Base-by-base conservation (phyloP, 2,113 vertebrate genomes). In the Neofelis nebulosa region DNA sequence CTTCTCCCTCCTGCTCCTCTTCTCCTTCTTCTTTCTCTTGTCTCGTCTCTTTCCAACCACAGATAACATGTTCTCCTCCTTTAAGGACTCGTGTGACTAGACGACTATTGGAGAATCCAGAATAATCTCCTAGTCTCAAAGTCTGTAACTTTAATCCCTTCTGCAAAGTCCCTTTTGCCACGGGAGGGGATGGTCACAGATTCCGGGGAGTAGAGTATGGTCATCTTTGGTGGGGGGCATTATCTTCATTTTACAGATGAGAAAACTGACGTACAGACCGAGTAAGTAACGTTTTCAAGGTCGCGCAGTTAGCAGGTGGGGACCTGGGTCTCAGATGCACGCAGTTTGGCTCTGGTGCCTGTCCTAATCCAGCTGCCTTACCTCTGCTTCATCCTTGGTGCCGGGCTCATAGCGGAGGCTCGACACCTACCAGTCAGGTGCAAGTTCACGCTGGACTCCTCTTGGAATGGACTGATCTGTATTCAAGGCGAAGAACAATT, bases 401-500 rank as follows among this genome's bases (percentile, higher is more conserved):
- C 86, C 16, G 41, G 66, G 23, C 4, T 0, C 21, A 3, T 0
- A 2, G 36, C 1, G 21, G 66, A 5, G 50, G 41, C 31, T 0
- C 9, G 14, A 0, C 7, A 11, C 36, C 65, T 4, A 36, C 45
- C 31, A 52, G 1, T 0, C 29, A 65, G 5, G 29, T n/a, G 4
- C 0, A 4, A 12, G 12, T 52, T 66, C 38, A 31, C 16, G 25
- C 89, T 29, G 63, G 29, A 45, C n/a, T 79, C 50, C 29, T 48
- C 50, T 57, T 31, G 14, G 18, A 36, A 36, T 4, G 45, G 31
- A 57, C 2, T 4, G 13, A 81, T 45, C 16, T 0, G 7, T 25
- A 4, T 38, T 63, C 33, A 73, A 50, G 52, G 25, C 6, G 74
- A 36, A 31, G 79, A 52, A n/a, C 48, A 48, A 23, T 76, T 68